phyloP scores from a whole-genome alignment of 2,888 invertebrate genomes.

The Pterostichus madidus region DNA sequence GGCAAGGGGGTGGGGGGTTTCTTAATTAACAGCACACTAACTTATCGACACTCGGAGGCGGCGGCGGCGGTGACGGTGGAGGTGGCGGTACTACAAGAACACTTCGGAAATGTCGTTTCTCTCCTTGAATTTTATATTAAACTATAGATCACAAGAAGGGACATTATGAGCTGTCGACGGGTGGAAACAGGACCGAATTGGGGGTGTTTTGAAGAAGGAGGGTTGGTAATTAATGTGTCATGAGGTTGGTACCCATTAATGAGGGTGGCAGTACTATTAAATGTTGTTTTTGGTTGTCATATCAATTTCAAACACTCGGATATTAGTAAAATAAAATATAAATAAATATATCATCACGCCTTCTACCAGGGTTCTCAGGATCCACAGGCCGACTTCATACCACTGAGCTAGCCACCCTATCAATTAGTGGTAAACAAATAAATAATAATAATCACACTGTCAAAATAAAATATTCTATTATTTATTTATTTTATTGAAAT shows the following conservation, averaged over 20 bases:
- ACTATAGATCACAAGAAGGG: slow-evolving; percentile 64
- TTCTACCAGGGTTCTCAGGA: no score
- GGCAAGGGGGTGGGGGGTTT: slow-evolving; percentile 24
- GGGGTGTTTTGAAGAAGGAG: background rate
- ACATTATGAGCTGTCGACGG: slow-evolving; percentile 54
- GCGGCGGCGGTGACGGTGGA: slow-evolving; percentile 7
- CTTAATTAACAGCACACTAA: slow-evolving; percentile 66
- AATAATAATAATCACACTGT: no score
- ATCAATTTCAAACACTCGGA: no score
- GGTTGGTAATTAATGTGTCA: background rate
- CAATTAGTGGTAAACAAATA: no score
- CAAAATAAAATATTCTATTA: no score
- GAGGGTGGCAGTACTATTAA: no score
- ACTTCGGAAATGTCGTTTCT: slow-evolving; percentile 63
- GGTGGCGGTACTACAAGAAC: background rate
- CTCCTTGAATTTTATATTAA: slow-evolving; percentile 66
- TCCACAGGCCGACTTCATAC: no score
- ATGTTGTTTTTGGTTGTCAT: no score
- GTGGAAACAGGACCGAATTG: slow-evolving; percentile 3
- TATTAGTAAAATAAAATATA: no score
- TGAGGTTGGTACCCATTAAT: background rate
- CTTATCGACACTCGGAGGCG: slow-evolving; percentile 61
- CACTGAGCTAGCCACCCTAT: no score
- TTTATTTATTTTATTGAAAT: no score
- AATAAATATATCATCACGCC: no score